Conservation (phyloP, 1,140 invertebrate genomes). For the Mizuhopecten yessoensis region DNA sequence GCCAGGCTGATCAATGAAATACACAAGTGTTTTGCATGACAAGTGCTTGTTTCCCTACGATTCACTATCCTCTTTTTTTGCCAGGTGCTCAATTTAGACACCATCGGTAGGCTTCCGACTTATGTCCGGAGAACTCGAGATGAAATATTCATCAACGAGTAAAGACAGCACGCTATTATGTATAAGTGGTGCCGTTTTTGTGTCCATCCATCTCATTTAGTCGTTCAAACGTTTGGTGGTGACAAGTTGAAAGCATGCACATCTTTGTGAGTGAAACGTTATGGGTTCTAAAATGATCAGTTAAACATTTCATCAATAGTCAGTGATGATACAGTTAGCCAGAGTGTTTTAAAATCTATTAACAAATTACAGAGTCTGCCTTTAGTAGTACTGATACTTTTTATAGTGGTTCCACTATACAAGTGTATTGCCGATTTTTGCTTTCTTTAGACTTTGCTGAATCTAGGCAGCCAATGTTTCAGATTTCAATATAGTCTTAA, state of each 20-base stretch:
- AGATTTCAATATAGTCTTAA: too few relatives aligned
- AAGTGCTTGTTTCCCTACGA: background rate
- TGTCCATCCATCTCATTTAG: conserved; percentile 23
- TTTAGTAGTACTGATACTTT: too few relatives aligned
- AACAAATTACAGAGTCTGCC: too few relatives aligned
- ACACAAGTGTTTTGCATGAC: conserved; percentile 14
- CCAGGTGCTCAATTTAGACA: background rate
- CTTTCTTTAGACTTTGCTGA: too few relatives aligned
- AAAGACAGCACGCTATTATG: conserved; percentile 15
- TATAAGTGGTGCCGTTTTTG: background rate
- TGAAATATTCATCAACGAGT: conserved; percentile 10
- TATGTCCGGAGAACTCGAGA: background rate
- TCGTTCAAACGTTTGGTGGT: background rate
- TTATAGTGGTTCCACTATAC: too few relatives aligned
- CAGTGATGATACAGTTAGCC: too few relatives aligned
- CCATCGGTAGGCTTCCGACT: background rate
- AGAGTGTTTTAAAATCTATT: too few relatives aligned
- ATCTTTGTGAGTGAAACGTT: background rate
- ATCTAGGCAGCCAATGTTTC: too few relatives aligned
- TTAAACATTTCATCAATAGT: background rate
- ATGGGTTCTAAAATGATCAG: background rate
- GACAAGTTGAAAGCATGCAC: background rate
- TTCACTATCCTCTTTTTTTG: background rate
- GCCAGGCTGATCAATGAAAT: background rate
- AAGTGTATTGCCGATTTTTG: too few relatives aligned